Conservation (phyloP, 64 coral and sea anemone species). For the Platygyra sinensis region DNA sequence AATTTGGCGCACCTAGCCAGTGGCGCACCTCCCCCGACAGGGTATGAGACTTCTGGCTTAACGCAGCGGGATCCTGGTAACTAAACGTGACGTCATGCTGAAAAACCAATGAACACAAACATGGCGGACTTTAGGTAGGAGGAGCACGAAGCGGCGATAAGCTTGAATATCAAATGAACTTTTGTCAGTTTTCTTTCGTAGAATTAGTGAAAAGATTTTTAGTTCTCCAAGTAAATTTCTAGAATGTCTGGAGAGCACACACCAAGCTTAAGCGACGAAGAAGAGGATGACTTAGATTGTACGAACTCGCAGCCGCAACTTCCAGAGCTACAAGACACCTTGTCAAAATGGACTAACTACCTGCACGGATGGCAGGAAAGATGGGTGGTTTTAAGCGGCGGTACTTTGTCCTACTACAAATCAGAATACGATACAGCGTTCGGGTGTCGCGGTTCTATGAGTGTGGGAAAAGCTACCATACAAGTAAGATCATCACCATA, state of each 20-base stretch:
- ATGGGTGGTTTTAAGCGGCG: constrained; percentile 88
- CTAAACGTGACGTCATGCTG: constrained; percentile 23
- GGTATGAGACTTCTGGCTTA: not conserved
- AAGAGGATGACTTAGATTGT: constrained; percentile 79
- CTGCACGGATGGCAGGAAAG: constrained; percentile 99
- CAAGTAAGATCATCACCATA: constrained; percentile 59
- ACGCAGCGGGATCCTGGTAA: constrained; percentile 4
- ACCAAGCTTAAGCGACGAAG: constrained; percentile 94
- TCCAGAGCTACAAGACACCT: constrained; percentile 82
- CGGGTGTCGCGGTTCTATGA: constrained; percentile 96
- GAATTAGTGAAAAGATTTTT: not conserved
- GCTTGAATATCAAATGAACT: constrained; percentile 42
- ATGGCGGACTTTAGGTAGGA: constrained; percentile 20
- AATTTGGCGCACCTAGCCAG: too few species aligned
- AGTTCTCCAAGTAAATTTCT: constrained; percentile 1
- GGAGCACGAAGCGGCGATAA: constrained; percentile 20
- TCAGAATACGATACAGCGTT: constrained; percentile 94
- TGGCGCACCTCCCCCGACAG: too few species aligned
- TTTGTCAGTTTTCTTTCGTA: not conserved
- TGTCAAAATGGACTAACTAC: constrained; percentile 99
- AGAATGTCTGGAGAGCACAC: constrained; percentile 91
- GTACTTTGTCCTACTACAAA: constrained; percentile 96
- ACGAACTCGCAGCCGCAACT: constrained; percentile 64
- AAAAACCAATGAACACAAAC: constrained; percentile 24
- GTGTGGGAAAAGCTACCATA: constrained; percentile 89